A percentile compares a stretch with the other conserved stretches of the same genome.
phyloP scores from a whole-genome alignment of 2,888 invertebrate genomes.

The Aelia acuminata region DNA sequence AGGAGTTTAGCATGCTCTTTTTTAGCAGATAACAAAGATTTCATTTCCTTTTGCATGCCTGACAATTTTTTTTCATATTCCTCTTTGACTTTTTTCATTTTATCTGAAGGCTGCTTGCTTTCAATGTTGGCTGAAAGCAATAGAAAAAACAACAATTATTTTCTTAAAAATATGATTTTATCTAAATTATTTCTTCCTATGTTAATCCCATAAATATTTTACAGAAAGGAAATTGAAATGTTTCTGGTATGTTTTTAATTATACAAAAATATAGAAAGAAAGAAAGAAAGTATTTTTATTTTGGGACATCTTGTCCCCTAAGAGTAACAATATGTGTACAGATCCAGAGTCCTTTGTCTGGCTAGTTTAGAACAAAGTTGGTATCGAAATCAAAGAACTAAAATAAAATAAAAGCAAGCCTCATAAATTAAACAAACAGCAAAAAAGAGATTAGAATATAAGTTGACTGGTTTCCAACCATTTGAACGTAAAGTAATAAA shows the following conservation, averaged over 20 bases:
- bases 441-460: too few species aligned
- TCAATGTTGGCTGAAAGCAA: constrained; percentile 64
- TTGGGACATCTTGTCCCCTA: too few species aligned
- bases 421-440: too few species aligned
- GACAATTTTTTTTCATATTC: constrained; percentile 90
- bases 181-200: background rate
- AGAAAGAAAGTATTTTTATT: too few species aligned
- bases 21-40: constrained; percentile 87
- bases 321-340: too few species aligned
- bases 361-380: too few species aligned
- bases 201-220: background rate
- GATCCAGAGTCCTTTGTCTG: too few species aligned
- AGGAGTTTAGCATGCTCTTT: constrained; percentile 90
- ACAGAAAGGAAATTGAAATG: background rate
- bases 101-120: constrained; percentile 69
- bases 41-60: constrained; percentile 88
- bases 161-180: constrained; percentile 35
- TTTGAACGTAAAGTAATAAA: too few species aligned
- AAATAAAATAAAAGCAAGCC: too few species aligned
- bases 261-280: too few species aligned
- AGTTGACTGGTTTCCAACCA: too few species aligned
- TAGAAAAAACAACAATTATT: background rate
- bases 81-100: constrained; percentile 82
- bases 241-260: background rate
- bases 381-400: too few species aligned